Conservation (phyloP, 1,140 invertebrate species). For the Macrotrachela quadricornifera region DNA sequence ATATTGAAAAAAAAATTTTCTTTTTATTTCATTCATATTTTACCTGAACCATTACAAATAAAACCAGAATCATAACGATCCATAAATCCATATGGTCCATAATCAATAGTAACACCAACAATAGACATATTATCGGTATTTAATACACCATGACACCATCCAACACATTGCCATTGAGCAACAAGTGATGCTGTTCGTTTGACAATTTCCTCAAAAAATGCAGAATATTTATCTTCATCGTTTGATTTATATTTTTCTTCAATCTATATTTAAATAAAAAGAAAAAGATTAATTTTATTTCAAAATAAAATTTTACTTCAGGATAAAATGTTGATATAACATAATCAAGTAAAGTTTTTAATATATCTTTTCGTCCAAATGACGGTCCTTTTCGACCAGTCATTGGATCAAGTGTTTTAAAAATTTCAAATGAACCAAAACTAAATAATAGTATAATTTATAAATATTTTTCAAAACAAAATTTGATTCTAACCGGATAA, state of each 20-base stretch:
- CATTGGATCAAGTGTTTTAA: slow-evolving; percentile 26
- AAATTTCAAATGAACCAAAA: slow-evolving; percentile 47
- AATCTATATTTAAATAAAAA: not conserved
- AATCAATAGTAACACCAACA: slow-evolving; percentile 42
- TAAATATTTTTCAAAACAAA: no score
- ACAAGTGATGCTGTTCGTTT: slow-evolving; percentile 23
- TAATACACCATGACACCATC: slow-evolving; percentile 44
- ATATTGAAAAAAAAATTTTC: not conserved
- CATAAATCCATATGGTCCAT: slow-evolving; percentile 46
- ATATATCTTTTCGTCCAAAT: slow-evolving; percentile 31
- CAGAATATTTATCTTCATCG: slow-evolving; percentile 14
- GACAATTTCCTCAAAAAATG: slow-evolving; percentile 26
- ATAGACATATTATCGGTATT: slow-evolving; percentile 50
- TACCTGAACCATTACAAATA: slow-evolving; percentile 37
- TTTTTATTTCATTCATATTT: no score
- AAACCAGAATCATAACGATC: slow-evolving; percentile 40
- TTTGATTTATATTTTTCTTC: not conserved
- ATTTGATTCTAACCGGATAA: slow-evolving; percentile 31
- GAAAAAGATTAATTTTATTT: not conserved
- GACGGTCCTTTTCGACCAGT: slow-evolving; percentile 28
- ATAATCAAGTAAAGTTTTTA: slow-evolving; percentile 39
- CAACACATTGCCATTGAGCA: slow-evolving; percentile 41
- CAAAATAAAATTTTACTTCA: slow-evolving; percentile 18
- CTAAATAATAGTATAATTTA: no score
- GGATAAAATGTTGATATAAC: slow-evolving; percentile 40